Base-by-base conservation (phyloP, 2,797 vertebrate species). In the Halcyon smyrnensis region DNA sequence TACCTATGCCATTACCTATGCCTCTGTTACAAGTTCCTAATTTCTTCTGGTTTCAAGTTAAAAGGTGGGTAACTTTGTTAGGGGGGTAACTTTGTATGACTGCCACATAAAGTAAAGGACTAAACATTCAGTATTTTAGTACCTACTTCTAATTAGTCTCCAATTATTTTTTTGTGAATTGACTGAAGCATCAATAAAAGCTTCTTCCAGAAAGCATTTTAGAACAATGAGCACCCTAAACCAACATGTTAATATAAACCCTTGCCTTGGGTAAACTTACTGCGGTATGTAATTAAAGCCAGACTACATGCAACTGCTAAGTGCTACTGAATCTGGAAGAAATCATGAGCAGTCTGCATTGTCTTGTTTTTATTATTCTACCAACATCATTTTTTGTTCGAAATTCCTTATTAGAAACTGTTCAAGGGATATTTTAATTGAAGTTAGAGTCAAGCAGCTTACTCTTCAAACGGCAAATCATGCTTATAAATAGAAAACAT, bases 21-120 rank as follows among this genome's bases (percentile, higher is more conserved):
- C 14, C 27, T 56, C 1, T 0, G 14, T 28, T 67, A 36, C 14
- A 57, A 54, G 12, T 1, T 62, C 43, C n/a, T 59, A 8, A 65
- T 34, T 73, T 76, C 13, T 68, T 64, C 28, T n/a, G 2, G 5
- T 56, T 78, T 76, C 41, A 65, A 51, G 13, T 60, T 43, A 74
- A 78, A 83, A 90, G 14, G 8, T 51, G 23, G 17, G 43, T 59
- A 84, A 3, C 41, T 56, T 65, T 21, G 15, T 46, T 45, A 65
- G 16, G 30, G 30, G 24, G 15, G 14, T 34, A 39, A 46, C 8
- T 89, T 84, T 28, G 50, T 20, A 46, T 46, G 13, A 39, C 1
- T 64, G 15, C 10, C 36, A 21, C 18, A 59, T 36, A 48, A 39
- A 57, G 7, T 43, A 57, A 51, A 79, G 36, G 37, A 83, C 8